phyloP scores from a whole-genome alignment of 2,888 invertebrate species.

The Phalera bucephala region DNA sequence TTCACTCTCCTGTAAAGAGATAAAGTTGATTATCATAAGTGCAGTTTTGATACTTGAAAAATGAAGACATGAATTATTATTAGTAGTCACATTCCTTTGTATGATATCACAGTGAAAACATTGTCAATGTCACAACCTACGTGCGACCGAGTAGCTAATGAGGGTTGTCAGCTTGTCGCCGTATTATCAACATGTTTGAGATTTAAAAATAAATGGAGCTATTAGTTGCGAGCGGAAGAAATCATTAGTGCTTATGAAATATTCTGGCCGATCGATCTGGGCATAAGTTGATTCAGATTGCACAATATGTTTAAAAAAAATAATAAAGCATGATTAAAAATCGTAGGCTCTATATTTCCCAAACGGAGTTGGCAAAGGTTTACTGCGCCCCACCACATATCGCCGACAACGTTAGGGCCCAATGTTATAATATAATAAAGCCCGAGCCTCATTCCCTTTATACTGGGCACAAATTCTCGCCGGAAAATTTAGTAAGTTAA shows the following conservation, averaged over 20 bases:
- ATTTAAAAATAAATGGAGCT: background rate
- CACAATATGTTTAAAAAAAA: too few species aligned
- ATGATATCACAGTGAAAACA: conserved; percentile 25
- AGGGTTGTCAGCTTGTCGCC: conserved; percentile 10
- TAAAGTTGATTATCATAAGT: background rate
- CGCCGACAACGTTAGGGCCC: too few species aligned
- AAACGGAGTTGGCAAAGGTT: too few species aligned
- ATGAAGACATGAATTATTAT: conserved; percentile 1
- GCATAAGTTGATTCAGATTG: too few species aligned
- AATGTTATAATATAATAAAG: too few species aligned
- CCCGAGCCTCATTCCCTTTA: too few species aligned
- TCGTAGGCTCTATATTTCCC: too few species aligned
- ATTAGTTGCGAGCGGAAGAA: background rate
- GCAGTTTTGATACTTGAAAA: background rate
- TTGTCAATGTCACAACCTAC: conserved; percentile 31
- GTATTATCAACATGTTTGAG: background rate
- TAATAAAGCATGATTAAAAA: too few species aligned
- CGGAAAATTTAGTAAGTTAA: too few species aligned
- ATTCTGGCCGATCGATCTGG: background rate
- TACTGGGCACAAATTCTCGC: too few species aligned
- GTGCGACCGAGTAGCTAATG: conserved; percentile 16
- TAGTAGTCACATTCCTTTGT: conserved; percentile 15
- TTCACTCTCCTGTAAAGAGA: background rate
- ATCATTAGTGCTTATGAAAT: too few species aligned
- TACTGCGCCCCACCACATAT: too few species aligned